Conservation (phyloP, 1,140 invertebrate genomes). For the Lepidurus packardi region DNA sequence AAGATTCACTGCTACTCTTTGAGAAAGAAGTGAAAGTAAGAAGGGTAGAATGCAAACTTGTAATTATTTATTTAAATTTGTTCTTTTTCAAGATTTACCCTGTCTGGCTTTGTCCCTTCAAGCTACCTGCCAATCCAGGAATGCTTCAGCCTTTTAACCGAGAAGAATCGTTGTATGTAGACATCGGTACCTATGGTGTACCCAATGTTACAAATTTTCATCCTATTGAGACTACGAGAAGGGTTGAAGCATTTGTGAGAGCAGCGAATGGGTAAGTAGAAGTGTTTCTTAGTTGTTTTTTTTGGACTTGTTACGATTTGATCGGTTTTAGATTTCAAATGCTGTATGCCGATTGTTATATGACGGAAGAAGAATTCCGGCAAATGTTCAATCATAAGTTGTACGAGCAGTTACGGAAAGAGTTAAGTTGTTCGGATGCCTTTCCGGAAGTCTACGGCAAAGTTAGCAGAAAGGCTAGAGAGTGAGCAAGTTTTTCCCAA, state of each 20-base stretch:
- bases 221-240: constrained; percentile 58
- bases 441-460: constrained; percentile 81
- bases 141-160: constrained; percentile 55
- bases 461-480: constrained; percentile 60
- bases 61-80: neutral
- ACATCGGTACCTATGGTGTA: constrained; percentile 72
- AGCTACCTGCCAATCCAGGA: constrained; percentile 61
- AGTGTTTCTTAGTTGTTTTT: constrained; percentile 30
- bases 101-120: constrained; percentile 77
- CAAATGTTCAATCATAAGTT: constrained; percentile 73
- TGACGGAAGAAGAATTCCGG: constrained; percentile 68
- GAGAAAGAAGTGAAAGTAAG: constrained; percentile 62
- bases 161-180: constrained; percentile 62
- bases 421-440: constrained; percentile 58
- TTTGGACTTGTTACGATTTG: neutral
- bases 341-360: constrained; percentile 77
- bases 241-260: constrained; percentile 64
- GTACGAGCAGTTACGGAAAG: constrained; percentile 63
- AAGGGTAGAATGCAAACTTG: neutral
- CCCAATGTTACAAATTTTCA: constrained; percentile 59
- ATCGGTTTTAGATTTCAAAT: constrained; percentile 62
- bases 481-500: constrained; percentile 42
- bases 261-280: constrained; percentile 56
- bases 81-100: constrained; percentile 62
- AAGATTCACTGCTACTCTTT: constrained; percentile 58